Evolutionary conservation across 1,140 invertebrate genomes (phyloP), one percentile per base, ranked within the genome.

Genomic region (Euura lappo): DNA sequence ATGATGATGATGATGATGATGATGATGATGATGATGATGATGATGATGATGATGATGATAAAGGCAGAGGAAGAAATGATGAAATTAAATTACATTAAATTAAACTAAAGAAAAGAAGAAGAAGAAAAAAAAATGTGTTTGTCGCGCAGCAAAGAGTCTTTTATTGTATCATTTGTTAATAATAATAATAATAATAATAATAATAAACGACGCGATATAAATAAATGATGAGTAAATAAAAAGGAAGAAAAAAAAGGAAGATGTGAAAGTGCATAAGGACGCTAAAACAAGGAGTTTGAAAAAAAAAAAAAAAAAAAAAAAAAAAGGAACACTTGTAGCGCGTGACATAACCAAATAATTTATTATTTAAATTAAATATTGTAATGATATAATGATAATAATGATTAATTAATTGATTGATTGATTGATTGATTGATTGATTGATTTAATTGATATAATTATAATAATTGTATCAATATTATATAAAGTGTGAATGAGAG

Each of bases 271-370:
- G 85, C 85, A 28, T 28, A 84, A 86, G 85, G 85, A 87, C 85
- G 85, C 86, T 86, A 76, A 68, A 28, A 28, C 28, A 28, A 28
- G 28, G 5, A 68, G 67, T 68, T 44, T 44, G 45, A 68, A 68
- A n/a, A 45, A 70, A 7, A 2, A 70, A 70, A 2, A 43, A 8
- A 72, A 60, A 75, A 70, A 72, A 78, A 78, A 76, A 79, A 70
- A 81, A 79, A 84, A 84, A 85, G 85, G 85, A 85, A 86, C 85
- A 84, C 84, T 28, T 28, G 82, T 85, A 89, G 87, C 88, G 87
- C 88, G 89, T 90, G 88, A 88, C 78, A n/a, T 90, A 90, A 91
- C 90, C 90, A 91, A 91, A 91, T 90, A 91, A 91, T 90, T 90
- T 90, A 90, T 90, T 89, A 88, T 88, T 86, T 88, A 88, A 86